Evolutionary conservation across 2,888 invertebrate species (phyloP).

Genomic region (Dolichopus griseipennis): DNA sequence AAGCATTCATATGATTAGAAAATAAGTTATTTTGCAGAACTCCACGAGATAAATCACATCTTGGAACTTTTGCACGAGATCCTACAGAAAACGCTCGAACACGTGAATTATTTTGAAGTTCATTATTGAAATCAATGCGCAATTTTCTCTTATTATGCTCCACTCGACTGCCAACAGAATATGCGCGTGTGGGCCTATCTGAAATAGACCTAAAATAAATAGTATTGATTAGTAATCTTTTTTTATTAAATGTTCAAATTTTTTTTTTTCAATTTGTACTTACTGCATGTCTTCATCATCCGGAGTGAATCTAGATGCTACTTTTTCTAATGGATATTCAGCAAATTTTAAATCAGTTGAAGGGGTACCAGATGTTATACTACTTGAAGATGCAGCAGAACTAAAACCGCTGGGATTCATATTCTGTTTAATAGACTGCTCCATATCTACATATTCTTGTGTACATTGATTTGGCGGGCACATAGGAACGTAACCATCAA

Average conservation of each 20-base stretch:
- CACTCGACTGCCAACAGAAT: slow-evolving; percentile 77
- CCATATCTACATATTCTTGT: slow-evolving; percentile 55
- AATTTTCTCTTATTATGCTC: slow-evolving; percentile 52
- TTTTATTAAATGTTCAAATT: neutral
- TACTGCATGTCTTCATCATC: slow-evolving; percentile 50
- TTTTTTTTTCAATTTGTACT: slow-evolving; percentile 14
- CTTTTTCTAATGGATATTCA: slow-evolving; percentile 74
- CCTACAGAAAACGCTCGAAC: slow-evolving; percentile 73
- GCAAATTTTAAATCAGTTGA: slow-evolving; percentile 67
- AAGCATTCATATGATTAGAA: slow-evolving; percentile 26
- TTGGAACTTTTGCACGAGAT: slow-evolving; percentile 50
- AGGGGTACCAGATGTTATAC: slow-evolving; percentile 72
- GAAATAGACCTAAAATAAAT: slow-evolving; percentile 30
- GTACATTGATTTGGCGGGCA: slow-evolving; percentile 44
- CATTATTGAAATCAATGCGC: slow-evolving; percentile 42
- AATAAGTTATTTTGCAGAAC: slow-evolving; percentile 28
- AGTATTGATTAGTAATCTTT: neutral
- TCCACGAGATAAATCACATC: slow-evolving; percentile 36
- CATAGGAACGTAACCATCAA: slow-evolving; percentile 60
- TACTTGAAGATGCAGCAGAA: slow-evolving; percentile 60
- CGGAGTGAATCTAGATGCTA: slow-evolving; percentile 60
- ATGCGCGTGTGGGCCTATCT: slow-evolving; percentile 62
- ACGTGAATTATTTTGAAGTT: slow-evolving; percentile 46
- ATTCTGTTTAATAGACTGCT: slow-evolving; percentile 35
- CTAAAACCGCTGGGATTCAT: slow-evolving; percentile 39